These are phyloP conservation scores for Atrina japonica DNA, from an alignment of 2,888 invertebrate species.

Conservation along the genomic window DNA sequence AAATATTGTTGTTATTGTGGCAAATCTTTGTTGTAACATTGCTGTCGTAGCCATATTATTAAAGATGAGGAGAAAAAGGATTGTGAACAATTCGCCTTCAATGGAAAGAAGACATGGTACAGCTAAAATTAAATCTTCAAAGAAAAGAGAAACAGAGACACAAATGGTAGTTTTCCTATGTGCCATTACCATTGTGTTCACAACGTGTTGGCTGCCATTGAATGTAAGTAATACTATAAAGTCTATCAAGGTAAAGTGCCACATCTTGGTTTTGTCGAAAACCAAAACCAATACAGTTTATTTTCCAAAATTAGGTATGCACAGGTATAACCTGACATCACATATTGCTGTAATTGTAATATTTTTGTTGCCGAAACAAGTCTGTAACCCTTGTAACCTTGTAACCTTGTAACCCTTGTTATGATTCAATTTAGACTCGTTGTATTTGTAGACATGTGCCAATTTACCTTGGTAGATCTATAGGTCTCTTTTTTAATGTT, in stretches of 20 bases:
- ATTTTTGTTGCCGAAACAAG: too few relatives aligned
- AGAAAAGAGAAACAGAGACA: constrained; percentile 74
- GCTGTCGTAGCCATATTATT: constrained; percentile 70
- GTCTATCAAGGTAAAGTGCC: too few relatives aligned
- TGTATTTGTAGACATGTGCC: too few relatives aligned
- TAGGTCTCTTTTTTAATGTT: too few relatives aligned
- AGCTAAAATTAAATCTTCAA: constrained; percentile 43
- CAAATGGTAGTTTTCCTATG: constrained; percentile 79
- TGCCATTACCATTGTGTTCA: constrained; percentile 77
- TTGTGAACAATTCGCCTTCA: constrained; percentile 60
- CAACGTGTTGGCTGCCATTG: constrained; percentile 78
- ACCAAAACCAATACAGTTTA: not conserved
- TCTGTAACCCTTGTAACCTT: too few relatives aligned
- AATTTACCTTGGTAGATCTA: too few relatives aligned
- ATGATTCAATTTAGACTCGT: too few relatives aligned
- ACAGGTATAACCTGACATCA: too few relatives aligned
- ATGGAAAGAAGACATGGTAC: constrained; percentile 49
- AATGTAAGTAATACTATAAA: constrained; percentile 74
- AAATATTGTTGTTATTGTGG: constrained; percentile 67
- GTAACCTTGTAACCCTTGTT: too few relatives aligned
- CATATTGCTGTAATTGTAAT: too few relatives aligned
- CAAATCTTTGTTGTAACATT: constrained; percentile 66
- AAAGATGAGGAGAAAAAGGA: constrained; percentile 62
- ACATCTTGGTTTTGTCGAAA: too few relatives aligned
- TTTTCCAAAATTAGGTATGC: too few relatives aligned